Percentiles rank a stretch among this genome's conserved stretches.
Conservation (phyloP, 2,888 invertebrate species). For the Lasioglossum marginatum region DNA sequence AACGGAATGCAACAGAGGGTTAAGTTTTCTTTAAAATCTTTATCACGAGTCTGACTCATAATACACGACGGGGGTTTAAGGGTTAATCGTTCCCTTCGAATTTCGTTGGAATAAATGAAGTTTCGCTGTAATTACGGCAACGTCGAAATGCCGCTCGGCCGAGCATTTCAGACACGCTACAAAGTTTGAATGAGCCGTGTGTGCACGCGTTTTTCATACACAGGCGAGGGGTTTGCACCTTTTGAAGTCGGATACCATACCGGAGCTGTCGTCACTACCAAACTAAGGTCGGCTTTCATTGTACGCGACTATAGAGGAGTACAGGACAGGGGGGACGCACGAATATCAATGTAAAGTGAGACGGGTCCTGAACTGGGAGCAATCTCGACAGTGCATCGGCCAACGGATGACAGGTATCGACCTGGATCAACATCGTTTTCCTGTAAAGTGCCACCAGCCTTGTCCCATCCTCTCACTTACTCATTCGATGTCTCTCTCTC, state of each 20-base stretch:
- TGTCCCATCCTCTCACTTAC: slow-evolving; percentile 46
- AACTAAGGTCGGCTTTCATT: slow-evolving; percentile 55
- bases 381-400: slow-evolving; percentile 71
- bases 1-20: too few relatives aligned
- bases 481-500: slow-evolving; percentile 24
- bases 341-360: slow-evolving; percentile 71
- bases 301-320: slow-evolving; percentile 44
- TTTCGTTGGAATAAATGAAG: not conserved
- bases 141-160: not conserved
- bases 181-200: not conserved
- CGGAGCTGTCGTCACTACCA: slow-evolving; percentile 34
- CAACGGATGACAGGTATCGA: slow-evolving; percentile 74
- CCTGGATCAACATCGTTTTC: slow-evolving; percentile 76
- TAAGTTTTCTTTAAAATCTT: too few relatives aligned
- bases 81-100: not conserved
- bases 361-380: slow-evolving; percentile 65
- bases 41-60: not conserved
- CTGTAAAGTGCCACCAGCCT: slow-evolving; percentile 71
- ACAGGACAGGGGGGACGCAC: slow-evolving; percentile 53
- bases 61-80: not conserved
- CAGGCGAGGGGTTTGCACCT: slow-evolving; percentile 40
- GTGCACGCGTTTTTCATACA: slow-evolving; percentile 16
- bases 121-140: not conserved
- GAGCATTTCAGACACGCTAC: not conserved
- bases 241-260: slow-evolving; percentile 44